Evolutionary conservation across 2,888 invertebrate species (phyloP), one percentile per base, ranked within the genome.

Genomic region (Thecophora atra): DNA sequence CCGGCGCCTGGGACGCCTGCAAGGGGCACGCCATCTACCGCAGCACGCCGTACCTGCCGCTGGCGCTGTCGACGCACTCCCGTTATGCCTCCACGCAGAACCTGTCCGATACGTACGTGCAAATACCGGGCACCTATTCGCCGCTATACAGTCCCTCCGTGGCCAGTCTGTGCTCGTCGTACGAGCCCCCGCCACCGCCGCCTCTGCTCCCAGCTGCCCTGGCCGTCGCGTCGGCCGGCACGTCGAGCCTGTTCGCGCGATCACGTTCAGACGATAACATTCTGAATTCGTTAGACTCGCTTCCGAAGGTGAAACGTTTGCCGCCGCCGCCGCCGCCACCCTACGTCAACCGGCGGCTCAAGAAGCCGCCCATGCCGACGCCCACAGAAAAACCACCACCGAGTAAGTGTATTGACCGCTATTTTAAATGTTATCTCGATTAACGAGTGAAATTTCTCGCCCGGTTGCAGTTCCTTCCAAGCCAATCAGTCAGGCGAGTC

Each of bases 191-290:
- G 63, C 91, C 92, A 58, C 89, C 91, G 60, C 90, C 91, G 0
- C 85, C 89, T 44, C 88, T 90, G 73, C 88, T 90, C 44, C 84
- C 88, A 17, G 88, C 88, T 42, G 81, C 88, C 5, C 63, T 80
- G 47, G 79, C 80, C 24, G 77, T 81, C 15, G 76, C 80, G 3
- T 77, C 79, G 24, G 78, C 79, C 42, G 78, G 86, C 70, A 80
- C 88, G 15, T 88, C 81, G 8, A 79, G 79, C 88, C 78, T 85
- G 76, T 93, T 93, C 80, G 88, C 90, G 75, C 89, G 94, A 78
- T 91, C 94, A 5, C 90, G 92, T 82, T 94, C 94, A 69, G 93
- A 94, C 82, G 94, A 94, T 82, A 94, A 94, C 82, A 92, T 95
- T 80, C 87, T 94, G 76, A 93, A 91, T 79, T 90, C 90, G 71